Conservation (phyloP, 2,113 vertebrate genomes). For the Emydura subglobosa region DNA sequence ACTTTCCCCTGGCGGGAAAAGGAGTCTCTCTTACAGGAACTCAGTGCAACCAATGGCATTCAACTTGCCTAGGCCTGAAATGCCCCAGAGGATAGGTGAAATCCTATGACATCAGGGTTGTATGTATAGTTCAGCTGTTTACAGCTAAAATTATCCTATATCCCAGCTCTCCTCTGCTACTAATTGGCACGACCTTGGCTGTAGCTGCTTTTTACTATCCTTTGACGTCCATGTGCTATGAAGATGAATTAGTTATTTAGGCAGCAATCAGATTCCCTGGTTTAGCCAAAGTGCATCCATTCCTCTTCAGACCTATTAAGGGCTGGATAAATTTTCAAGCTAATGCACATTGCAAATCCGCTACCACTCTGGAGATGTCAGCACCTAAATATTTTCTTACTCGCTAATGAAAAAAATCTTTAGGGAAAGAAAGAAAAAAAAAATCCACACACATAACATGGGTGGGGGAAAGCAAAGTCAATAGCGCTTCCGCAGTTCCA, state of each 20-base stretch:
- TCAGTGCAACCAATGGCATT: rapidly evolving
- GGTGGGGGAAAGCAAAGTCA: background rate
- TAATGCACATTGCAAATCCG: conserved; percentile 75
- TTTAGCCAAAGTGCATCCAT: conserved; percentile 74
- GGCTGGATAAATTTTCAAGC: conserved; percentile 55
- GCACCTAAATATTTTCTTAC: conserved; percentile 71
- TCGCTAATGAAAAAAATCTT: conserved; percentile 76
- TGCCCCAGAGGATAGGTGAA: background rate
- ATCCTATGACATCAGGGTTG: background rate
- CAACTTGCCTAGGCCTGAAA: rapidly evolving
- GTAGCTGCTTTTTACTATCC: conserved; percentile 44
- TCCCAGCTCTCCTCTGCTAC: conserved; percentile 40
- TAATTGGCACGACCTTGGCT: conserved; percentile 74
- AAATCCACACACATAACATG: background rate
- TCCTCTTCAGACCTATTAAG: conserved; percentile 78
- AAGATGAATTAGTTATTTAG: conserved; percentile 80
- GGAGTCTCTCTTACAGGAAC: background rate
- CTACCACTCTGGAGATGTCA: conserved; percentile 47
- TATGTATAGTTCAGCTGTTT: background rate
- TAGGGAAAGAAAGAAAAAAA: conserved; percentile 5
- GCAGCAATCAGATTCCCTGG: conserved; percentile 73
- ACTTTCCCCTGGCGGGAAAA: background rate
- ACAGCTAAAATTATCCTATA: background rate
- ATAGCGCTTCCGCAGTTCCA: conserved; percentile 61
- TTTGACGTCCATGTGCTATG: conserved; percentile 64